Evolutionary conservation across 2,888 invertebrate species (phyloP).

Genomic region (Polia nebulosa): DNA sequence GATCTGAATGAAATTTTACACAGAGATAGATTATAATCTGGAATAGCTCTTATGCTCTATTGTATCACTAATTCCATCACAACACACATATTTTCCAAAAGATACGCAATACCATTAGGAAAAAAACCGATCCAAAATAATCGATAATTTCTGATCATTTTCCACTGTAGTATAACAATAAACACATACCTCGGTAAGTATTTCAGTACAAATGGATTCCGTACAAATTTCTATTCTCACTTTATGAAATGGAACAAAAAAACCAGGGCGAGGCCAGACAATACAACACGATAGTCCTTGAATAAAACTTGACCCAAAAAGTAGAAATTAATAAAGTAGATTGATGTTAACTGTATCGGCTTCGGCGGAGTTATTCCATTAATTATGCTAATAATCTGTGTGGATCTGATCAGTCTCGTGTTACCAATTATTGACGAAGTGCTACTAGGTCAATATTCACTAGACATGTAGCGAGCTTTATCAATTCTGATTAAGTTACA

Average conservation of each 20-base stretch:
- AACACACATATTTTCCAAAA: not conserved
- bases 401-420: conserved; percentile 21
- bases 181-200: too few species aligned
- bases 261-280: conserved; percentile 30
- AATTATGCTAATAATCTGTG: conserved; percentile 25
- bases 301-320: conserved; percentile 46
- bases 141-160: not conserved
- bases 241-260: conserved; percentile 15
- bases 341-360: conserved; percentile 10
- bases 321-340: conserved; percentile 11
- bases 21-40: too few species aligned
- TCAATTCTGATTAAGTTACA: not conserved
- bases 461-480: not conserved
- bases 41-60: too few species aligned
- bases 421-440: not conserved
- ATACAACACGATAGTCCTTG: conserved; percentile 10
- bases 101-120: not conserved
- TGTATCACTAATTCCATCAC: too few species aligned
- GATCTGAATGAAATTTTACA: too few species aligned
- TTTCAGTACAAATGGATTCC: not conserved
- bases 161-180: not conserved
- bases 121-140: not conserved
- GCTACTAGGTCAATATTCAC: conserved; percentile 7
- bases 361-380: conserved; percentile 16
- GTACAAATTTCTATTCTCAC: not conserved